Percentiles rank a stretch among this genome's conserved stretches.
Evolutionary conservation across 2,888 invertebrate genomes (phyloP).

Genomic region (Eristalis arbustorum): DNA sequence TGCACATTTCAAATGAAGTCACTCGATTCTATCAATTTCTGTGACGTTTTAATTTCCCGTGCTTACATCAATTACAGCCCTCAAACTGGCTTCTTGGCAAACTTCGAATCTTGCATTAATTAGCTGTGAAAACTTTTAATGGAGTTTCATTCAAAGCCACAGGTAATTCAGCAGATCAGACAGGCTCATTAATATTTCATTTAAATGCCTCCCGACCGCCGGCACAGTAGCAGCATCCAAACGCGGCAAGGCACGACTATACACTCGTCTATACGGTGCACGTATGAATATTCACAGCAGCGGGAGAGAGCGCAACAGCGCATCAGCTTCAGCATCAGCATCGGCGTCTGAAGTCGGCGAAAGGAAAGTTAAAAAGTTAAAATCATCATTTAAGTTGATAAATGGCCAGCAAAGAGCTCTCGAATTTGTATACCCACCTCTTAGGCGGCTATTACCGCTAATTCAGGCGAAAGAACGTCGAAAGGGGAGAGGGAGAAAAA

Average conservation of each 20-base stretch:
- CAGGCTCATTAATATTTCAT: slow-evolving; percentile 20
- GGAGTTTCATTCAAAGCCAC: slow-evolving; percentile 23
- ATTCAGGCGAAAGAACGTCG: slow-evolving; percentile 44
- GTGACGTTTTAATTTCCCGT: too few species aligned
- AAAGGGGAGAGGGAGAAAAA: not conserved
- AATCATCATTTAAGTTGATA: slow-evolving; percentile 59
- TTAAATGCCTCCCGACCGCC: not conserved
- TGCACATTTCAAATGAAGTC: too few species aligned
- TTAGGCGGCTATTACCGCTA: slow-evolving; percentile 61
- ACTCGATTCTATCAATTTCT: too few species aligned
- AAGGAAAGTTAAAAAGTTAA: slow-evolving; percentile 10
- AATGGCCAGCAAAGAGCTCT: slow-evolving; percentile 62
- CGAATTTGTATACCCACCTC: slow-evolving; percentile 38
- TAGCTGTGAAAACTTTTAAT: slow-evolving; percentile 24
- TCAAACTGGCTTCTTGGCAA: too few species aligned
- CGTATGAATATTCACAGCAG: slow-evolving; percentile 1
- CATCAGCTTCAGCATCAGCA: slow-evolving; percentile 33
- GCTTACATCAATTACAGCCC: too few species aligned
- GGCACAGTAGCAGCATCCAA: not conserved
- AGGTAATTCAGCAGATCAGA: slow-evolving; percentile 11
- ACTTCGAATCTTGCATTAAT: not conserved
- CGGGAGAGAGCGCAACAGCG: slow-evolving; percentile 5
- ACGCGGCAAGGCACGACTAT: slow-evolving; percentile 1
- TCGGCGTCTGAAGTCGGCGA: not conserved
- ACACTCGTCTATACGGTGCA: not conserved